phyloP scores from a whole-genome alignment of 2,113 vertebrate genomes.

The Caretta caretta region DNA sequence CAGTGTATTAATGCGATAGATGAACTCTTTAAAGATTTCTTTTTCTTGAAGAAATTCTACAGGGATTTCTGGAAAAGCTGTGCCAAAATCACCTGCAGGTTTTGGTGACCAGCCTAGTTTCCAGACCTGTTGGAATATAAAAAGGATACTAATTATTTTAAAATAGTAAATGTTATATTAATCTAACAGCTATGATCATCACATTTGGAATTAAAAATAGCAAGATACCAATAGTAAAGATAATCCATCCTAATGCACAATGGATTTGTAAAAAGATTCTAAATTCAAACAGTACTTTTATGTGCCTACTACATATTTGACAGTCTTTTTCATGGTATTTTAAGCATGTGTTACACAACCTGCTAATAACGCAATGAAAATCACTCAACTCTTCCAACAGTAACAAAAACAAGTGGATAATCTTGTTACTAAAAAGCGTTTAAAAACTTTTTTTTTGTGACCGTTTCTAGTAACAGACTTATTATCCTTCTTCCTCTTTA shows the following conservation, averaged over 20 bases:
- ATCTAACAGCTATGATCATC: background rate
- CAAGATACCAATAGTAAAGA: background rate
- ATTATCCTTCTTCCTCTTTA: background rate
- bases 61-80: conserved; percentile 94
- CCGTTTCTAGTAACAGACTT: background rate
- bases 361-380: background rate
- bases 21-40: conserved; percentile 96
- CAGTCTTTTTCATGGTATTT: background rate
- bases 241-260: background rate
- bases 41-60: conserved; percentile 98
- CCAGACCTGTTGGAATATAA: conserved; percentile 87
- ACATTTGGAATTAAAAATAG: background rate
- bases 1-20: conserved; percentile 94
- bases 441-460: background rate
- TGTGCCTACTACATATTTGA: background rate
- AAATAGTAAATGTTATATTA: background rate
- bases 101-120: conserved; percentile 96
- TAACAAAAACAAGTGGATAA: background rate
- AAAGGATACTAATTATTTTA: background rate
- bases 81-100: conserved; percentile 91
- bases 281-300: background rate
- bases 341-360: background rate
- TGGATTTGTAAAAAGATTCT: background rate
- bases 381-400: background rate
- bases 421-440: background rate